These are phyloP conservation scores for Philopedon plagiatum DNA, from an alignment of 2,888 invertebrate genomes.

Conservation along the genomic window DNA sequence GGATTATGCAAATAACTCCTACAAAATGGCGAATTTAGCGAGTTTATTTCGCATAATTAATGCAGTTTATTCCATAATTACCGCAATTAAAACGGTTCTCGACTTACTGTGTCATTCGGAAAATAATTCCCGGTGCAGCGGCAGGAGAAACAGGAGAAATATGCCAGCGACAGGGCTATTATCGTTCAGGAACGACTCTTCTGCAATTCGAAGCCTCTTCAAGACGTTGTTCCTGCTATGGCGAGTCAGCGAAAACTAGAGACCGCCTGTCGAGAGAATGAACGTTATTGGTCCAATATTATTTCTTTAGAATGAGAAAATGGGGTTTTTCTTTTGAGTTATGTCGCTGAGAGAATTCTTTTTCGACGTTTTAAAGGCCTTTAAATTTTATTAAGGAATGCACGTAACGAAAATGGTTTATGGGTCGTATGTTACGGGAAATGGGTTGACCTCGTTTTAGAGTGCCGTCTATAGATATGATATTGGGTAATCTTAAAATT, in stretches of 20 bases:
- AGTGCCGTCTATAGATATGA: no score
- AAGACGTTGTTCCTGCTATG: constrained; percentile 26
- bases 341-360: constrained; percentile 22
- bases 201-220: constrained; percentile 40
- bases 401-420: no score
- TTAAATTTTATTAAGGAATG: background rate
- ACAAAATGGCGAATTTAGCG: background rate
- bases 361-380: constrained; percentile 25
- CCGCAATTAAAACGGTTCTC: constrained; percentile 28
- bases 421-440: no score
- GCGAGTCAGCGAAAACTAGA: constrained; percentile 45
- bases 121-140: constrained; percentile 8
- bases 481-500: no score
- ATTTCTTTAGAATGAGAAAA: constrained; percentile 46
- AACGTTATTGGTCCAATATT: constrained; percentile 48
- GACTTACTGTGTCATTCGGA: constrained; percentile 30
- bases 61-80: constrained; percentile 43
- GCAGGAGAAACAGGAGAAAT: constrained; percentile 9
- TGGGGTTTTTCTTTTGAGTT: constrained; percentile 39
- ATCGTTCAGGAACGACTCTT: constrained; percentile 30
- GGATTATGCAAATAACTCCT: background rate
- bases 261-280: constrained; percentile 44
- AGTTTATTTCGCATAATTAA: constrained; percentile 36
- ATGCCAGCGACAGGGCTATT: constrained; percentile 34
- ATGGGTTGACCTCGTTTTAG: no score